Evolutionary conservation across 2,888 invertebrate genomes (phyloP).

Genomic region (Cremastinae sp.): DNA sequence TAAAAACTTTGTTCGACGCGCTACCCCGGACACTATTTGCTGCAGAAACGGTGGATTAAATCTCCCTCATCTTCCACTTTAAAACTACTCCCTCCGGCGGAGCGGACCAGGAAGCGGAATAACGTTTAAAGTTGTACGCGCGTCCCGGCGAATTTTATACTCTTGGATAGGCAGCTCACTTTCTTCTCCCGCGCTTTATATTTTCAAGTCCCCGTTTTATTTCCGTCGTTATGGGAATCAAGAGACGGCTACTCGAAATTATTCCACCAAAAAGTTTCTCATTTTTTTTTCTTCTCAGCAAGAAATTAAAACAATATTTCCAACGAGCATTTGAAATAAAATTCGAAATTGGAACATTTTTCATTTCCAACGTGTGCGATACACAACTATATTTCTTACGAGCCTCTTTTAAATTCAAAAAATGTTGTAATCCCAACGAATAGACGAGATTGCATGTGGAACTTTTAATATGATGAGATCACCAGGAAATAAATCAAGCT

Average conservation of each 20-base stretch:
- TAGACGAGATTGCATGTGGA: too few relatives aligned
- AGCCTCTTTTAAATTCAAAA: too few relatives aligned
- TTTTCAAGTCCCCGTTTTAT: constrained; percentile 7
- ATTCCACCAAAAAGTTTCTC: too few relatives aligned
- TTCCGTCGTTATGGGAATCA: not conserved
- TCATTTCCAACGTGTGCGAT: not conserved
- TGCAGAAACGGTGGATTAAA: constrained; percentile 74
- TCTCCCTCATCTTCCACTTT: constrained; percentile 69
- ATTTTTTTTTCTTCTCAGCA: too few relatives aligned
- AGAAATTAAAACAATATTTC: too few relatives aligned
- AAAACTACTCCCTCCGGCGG: constrained; percentile 65
- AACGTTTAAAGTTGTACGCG: constrained; percentile 73
- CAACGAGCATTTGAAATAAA: too few relatives aligned
- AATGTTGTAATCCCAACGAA: too few relatives aligned
- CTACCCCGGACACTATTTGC: constrained; percentile 70
- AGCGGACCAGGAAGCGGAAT: constrained; percentile 51
- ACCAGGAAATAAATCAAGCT: constrained; percentile 73
- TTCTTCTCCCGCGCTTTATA: constrained; percentile 25
- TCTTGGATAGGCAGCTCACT: constrained; percentile 34
- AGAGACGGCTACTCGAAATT: too few relatives aligned
- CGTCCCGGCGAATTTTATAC: constrained; percentile 61
- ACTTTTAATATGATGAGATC: constrained; percentile 61
- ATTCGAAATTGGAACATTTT: constrained; percentile 3
- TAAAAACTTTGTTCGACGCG: constrained; percentile 70
- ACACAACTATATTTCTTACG: not conserved